Conservation (phyloP, 2,888 invertebrate species). For the Strigamia maritima region DNA sequence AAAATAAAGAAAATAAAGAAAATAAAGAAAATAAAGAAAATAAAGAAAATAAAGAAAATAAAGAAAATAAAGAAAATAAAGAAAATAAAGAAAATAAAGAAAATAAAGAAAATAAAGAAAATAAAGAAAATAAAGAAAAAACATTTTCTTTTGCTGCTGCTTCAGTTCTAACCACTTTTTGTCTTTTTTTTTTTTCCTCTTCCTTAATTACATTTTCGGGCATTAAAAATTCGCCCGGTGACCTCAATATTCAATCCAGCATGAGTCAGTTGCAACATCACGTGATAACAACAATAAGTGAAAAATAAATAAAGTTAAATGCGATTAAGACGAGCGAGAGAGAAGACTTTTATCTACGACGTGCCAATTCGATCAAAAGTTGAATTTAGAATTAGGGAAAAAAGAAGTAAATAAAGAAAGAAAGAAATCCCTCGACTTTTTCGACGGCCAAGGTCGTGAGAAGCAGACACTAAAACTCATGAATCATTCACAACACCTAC, state of each 20-base stretch:
- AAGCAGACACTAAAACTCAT: background rate
- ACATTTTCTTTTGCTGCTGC: too few species aligned
- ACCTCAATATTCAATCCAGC: background rate
- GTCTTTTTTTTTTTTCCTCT: background rate
- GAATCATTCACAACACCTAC: conserved; percentile 21
- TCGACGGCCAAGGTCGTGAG: conserved; percentile 3
- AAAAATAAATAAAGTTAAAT: background rate
- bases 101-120: too few species aligned
- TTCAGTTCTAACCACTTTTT: too few species aligned
- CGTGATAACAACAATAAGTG: background rate
- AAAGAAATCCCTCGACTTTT: background rate
- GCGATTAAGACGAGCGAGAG: too few species aligned
- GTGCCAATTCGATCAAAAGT: background rate
- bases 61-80: too few species aligned
- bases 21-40: too few species aligned
- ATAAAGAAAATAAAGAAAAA: too few species aligned
- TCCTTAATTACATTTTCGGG: background rate
- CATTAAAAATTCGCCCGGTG: background rate
- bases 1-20: too few species aligned
- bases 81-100: too few species aligned
- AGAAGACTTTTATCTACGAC: too few species aligned
- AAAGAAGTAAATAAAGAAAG: background rate
- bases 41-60: too few species aligned
- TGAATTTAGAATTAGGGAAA: too few species aligned
- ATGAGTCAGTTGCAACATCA: background rate